phyloP scores from a whole-genome alignment of 2,888 invertebrate species.

The Aphidius colemani region DNA sequence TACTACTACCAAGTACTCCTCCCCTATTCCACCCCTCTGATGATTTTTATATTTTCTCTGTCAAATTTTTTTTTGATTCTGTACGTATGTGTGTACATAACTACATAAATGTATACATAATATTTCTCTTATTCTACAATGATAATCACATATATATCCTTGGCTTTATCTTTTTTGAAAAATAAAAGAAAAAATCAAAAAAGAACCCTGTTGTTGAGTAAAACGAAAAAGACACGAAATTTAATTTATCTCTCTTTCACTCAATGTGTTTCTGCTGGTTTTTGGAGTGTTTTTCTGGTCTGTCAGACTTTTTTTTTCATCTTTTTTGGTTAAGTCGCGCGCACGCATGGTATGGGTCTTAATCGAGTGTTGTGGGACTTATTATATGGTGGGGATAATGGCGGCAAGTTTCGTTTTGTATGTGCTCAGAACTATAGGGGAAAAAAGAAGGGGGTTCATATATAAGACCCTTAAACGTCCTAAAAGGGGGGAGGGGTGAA shows the following conservation, averaged over 20 bases:
- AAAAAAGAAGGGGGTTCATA: background rate
- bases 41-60: slow-evolving; percentile 24
- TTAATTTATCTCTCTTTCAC: background rate
- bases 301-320: too few species aligned
- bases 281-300: too few species aligned
- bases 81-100: background rate
- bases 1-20: slow-evolving; percentile 31
- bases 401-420: slow-evolving; percentile 51
- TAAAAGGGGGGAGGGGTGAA: slow-evolving; percentile 52
- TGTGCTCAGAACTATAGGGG: slow-evolving; percentile 54
- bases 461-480: background rate
- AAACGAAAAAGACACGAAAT: background rate
- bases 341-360: slow-evolving; percentile 5
- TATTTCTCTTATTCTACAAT: too few species aligned
- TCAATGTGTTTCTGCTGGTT: too few species aligned
- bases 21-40: slow-evolving; percentile 26
- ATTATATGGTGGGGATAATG: slow-evolving; percentile 48
- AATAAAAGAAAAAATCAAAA: too few species aligned
- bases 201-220: background rate
- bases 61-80: slow-evolving; percentile 20
- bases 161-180: too few species aligned
- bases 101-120: too few species aligned
- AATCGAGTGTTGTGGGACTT: slow-evolving; percentile 1
- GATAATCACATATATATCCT: too few species aligned
- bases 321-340: background rate